Conservation (phyloP, 2,888 invertebrate genomes). For the Eristalis pertinax region DNA sequence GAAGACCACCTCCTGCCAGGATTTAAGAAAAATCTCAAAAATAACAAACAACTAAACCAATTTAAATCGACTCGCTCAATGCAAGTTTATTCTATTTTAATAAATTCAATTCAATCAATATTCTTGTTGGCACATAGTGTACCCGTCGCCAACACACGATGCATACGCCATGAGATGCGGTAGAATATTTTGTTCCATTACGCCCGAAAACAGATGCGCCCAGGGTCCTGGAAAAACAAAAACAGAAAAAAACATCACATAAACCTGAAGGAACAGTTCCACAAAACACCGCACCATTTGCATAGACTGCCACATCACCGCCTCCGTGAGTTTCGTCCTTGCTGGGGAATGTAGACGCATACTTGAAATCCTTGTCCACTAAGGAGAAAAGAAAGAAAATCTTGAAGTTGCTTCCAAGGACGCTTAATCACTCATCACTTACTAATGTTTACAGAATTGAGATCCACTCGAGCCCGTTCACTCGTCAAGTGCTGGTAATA, state of each 20-base stretch:
- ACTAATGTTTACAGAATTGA: slow-evolving; percentile 30
- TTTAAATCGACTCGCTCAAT: neutral
- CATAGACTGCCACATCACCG: slow-evolving; percentile 90
- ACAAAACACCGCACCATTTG: slow-evolving; percentile 80
- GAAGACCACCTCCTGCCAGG: neutral
- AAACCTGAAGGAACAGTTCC: neutral
- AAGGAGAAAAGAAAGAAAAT: slow-evolving; percentile 20
- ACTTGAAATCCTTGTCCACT: slow-evolving; percentile 80
- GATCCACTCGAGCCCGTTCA: slow-evolving; percentile 35
- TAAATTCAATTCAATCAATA: slow-evolving; percentile 6
- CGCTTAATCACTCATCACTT: neutral
- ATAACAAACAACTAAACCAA: neutral
- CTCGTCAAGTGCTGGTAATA: slow-evolving; percentile 79
- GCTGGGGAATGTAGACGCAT: slow-evolving; percentile 85
- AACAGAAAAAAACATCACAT: neutral
- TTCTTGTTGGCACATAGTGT: slow-evolving; percentile 55
- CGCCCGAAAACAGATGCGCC: slow-evolving; percentile 84
- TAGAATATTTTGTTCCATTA: slow-evolving; percentile 84
- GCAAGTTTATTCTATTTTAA: slow-evolving; percentile 3
- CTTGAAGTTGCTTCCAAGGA: too few relatives aligned
- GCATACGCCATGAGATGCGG: slow-evolving; percentile 82
- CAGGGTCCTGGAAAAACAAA: slow-evolving; percentile 81
- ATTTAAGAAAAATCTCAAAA: neutral
- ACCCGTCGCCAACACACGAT: slow-evolving; percentile 76
- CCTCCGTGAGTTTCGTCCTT: slow-evolving; percentile 88